These are phyloP conservation scores for Phenganax stokvisi DNA, from an alignment of 92 coral and sea anemone genomes.

Conservation along the genomic window DNA sequence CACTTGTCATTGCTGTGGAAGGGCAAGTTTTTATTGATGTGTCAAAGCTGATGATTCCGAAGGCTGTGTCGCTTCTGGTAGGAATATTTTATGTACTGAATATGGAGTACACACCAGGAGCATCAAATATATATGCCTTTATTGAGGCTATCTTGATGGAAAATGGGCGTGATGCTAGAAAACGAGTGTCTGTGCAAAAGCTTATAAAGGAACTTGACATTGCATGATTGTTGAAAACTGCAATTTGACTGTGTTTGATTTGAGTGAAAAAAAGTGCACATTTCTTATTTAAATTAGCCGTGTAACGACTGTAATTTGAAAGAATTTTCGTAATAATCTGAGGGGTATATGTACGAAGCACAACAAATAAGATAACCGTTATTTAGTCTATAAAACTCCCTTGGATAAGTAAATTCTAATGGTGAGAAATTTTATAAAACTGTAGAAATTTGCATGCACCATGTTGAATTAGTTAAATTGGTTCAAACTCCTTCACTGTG, in stretches of 20 bases:
- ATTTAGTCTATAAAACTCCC: no score
- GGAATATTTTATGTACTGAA: not conserved
- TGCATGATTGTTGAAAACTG: conserved; percentile 1
- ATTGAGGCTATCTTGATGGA: conserved; percentile 4
- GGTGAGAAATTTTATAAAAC: no score
- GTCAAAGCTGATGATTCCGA: not conserved
- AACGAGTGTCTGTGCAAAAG: not conserved
- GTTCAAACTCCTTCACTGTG: no score
- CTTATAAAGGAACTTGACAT: conserved; percentile 1
- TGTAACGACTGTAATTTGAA: no score
- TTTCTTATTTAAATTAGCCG: no score
- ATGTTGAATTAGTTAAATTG: no score
- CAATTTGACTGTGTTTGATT: conserved; percentile 1
- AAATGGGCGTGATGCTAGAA: not conserved
- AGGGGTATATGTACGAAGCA: no score
- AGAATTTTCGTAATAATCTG: no score
- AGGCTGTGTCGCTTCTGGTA: conserved; percentile 7
- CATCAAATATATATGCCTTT: not conserved
- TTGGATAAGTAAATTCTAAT: no score
- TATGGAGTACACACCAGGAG: conserved; percentile 1
- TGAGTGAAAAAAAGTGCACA: no score
- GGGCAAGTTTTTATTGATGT: not conserved
- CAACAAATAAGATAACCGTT: no score
- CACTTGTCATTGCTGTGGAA: conserved; percentile 2
- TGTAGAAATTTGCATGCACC: no score